These are phyloP conservation scores for Agapornis roseicollis DNA, from an alignment of 2,113 vertebrate genomes.

Conservation along the genomic window DNA sequence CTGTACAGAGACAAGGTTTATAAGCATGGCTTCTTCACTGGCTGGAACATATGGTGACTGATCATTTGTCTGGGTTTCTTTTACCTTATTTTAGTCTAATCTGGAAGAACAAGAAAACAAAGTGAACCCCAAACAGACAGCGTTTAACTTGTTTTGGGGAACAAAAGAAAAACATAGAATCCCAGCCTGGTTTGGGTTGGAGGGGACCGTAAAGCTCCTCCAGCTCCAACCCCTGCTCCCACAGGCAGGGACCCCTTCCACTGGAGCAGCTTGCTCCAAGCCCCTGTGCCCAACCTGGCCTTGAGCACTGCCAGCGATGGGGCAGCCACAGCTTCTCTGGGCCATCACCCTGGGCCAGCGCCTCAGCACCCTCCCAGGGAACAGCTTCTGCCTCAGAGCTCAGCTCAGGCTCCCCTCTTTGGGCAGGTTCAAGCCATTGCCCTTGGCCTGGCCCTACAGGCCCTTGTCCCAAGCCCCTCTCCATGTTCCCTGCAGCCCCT, in stretches of 20 bases:
- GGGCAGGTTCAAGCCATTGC: too few species aligned
- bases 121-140: background rate
- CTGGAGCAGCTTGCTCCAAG: background rate
- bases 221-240: background rate
- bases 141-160: background rate
- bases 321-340: too few species aligned
- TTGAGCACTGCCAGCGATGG: too few species aligned
- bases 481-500: too few species aligned
- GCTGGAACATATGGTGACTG: background rate
- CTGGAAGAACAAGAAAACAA: background rate
- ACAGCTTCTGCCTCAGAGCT: too few species aligned
- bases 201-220: background rate
- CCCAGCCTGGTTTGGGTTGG: background rate
- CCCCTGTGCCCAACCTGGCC: too few species aligned
- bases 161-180: background rate
- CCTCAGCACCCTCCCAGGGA: too few species aligned
- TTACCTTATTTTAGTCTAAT: background rate
- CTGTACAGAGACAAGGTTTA: background rate
- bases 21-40: background rate
- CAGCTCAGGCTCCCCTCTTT: too few species aligned
- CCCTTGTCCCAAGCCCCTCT: too few species aligned
- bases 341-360: too few species aligned
- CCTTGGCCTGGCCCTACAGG: too few species aligned
- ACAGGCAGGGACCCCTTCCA: fast-evolving
- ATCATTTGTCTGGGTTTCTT: background rate